Evolutionary conservation across 2,888 invertebrate species (phyloP), one percentile per base, ranked within the genome.

Genomic region (Pseudoips prasinana): DNA sequence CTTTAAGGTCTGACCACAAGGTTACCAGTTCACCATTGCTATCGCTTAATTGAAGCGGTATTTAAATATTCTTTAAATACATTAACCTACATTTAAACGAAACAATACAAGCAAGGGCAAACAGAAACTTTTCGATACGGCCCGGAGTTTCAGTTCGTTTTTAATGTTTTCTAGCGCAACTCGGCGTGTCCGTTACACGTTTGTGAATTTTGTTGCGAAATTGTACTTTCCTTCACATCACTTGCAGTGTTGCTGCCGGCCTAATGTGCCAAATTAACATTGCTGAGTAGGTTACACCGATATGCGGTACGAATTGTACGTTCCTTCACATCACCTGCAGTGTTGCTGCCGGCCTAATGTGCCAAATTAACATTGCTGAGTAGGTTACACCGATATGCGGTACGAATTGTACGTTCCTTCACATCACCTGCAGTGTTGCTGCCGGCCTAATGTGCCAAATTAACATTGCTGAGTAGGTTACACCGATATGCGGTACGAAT

Each of bases 221-320:
- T 37, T 39, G 22, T 39, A 54, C 22, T 46, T 52, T 44, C 17
- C 22, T 24, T 37, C 10, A 23, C 46, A 39, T 49, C 42, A 35
- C 37, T 40, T 46, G 27, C 40, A 35, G 33, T 31, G 23, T 44
- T 44, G 25, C 27, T 32, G 33, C 30, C 36, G 44, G 25, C 31
- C 26, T 37, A 37, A 34, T 39, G 35, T 35, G 26, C 24, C 28
- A 36, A 36, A 25, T 36, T 32, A 35, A 32, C n/a, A n/a, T n/a
- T n/a, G n/a, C n/a, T n/a, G n/a, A n/a, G n/a, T n/a, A n/a, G n/a
- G n/a, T n/a, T n/a, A n/a, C n/a, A n/a, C n/a, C n/a, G n/a, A n/a
- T n/a, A n/a, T n/a, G n/a, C n/a, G n/a, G n/a, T n/a, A n/a, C n/a
- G n/a, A 38, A 37, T 36, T 39, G 22, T 39, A 54, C 20, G 41